Base-by-base conservation (phyloP, 2,797 vertebrate species). In the Chrosomus eos region DNA sequence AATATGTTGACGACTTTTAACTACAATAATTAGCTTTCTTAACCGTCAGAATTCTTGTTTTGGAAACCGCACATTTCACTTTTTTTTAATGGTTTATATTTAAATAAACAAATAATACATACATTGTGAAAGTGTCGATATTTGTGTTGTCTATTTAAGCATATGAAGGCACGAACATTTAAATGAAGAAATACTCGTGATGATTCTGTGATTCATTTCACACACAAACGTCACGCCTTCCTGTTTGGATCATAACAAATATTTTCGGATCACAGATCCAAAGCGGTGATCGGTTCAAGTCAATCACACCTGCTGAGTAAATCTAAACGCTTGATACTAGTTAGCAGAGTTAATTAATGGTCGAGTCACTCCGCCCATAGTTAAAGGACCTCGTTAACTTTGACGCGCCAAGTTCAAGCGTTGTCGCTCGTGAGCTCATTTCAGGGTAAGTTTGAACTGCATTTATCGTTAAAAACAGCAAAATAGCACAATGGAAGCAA, bases 331-430 rank as follows among this genome's bases (percentile, higher is more conserved):
- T 16, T 53, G 43, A 36, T 2, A 40, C 31, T 28, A 51, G 43
- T 83, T 83, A 67, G 60, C 31, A 26, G 58, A 53, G 48, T 77
- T 84, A 78, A 84, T 84, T 84, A 60, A 70, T 9, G 19, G 19
- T 38, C 6, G 43, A 28, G 33, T 7, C 26, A n/a, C 28, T 71
- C 36, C 74, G 66, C 82, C 66, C 82, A 70, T 36, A 2, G n/a
- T 70, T 78, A 58, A 77, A 78, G 51, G 14, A n/a, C 68, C 68
- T 85, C 67, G 16, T 85, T 80, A 85, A 51, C 40, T 70, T 21
- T 60, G 43, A 40, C 68, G 89, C 89, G 90, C 88, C 83, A 83
- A 78, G 86, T 88, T 91, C 31, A 82, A 91, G 78, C 89, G 86
- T 91, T 89, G 53, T 55, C 67, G 53, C n/a, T 0, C 9, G 18